Conservation (phyloP, 1,140 invertebrate species). For the Pseudomyrmex concolor region DNA sequence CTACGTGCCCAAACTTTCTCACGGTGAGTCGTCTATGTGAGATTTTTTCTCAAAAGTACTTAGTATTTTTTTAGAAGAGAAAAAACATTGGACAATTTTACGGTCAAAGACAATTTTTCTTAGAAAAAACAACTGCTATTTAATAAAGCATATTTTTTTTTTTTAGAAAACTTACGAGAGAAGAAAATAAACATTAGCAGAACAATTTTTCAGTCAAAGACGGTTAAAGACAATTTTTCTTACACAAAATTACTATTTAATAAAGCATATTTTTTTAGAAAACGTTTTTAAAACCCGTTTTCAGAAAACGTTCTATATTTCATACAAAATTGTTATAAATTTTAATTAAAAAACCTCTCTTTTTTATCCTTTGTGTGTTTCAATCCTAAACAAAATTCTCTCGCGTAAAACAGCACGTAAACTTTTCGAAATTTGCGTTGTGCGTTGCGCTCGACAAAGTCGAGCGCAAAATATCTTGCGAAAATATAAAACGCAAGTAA, state of each 20-base stretch:
- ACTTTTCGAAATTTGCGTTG: background rate
- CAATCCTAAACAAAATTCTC: background rate
- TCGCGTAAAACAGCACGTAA: background rate
- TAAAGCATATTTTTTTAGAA: background rate
- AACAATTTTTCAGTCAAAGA: no score
- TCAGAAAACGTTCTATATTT: no score
- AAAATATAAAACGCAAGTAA: conserved; percentile 12
- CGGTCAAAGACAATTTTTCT: no score
- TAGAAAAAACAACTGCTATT: background rate
- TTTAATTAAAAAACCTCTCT: no score
- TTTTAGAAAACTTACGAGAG: background rate
- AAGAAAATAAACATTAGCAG: background rate
- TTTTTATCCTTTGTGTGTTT: no score
- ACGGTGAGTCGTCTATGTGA: conserved; percentile 87
- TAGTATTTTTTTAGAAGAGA: background rate
- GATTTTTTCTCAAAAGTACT: background rate
- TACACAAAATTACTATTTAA: background rate
- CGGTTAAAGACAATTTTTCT: no score
- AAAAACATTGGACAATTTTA: background rate
- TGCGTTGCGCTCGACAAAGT: background rate
- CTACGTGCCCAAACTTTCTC: conserved; percentile 92
- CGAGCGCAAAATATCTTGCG: conserved; percentile 1
- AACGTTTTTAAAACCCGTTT: no score
- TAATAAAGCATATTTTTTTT: background rate
- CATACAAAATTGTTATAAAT: no score